Evolutionary conservation across 2,113 vertebrate species (phyloP), one percentile per base, ranked within the genome.

Genomic region (Pimephales promelas): DNA sequence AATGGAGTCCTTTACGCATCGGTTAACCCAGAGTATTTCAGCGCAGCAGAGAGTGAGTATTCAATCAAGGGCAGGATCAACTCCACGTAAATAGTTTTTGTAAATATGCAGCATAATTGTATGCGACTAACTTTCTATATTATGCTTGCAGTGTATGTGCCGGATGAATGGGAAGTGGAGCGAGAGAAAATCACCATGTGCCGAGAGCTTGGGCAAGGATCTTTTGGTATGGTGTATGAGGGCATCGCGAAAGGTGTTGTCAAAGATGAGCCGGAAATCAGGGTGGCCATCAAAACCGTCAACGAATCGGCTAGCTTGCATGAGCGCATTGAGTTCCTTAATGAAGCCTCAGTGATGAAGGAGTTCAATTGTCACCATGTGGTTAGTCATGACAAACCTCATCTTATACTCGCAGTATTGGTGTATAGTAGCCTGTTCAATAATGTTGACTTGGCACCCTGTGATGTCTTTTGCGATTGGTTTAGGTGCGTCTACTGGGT

Each of bases 331-430:
- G 98, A 99, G 90, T 99, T 99, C 88, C 94, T 99, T 76, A 99
- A 99, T 0, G 98, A 99, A 89, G 98, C 98, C 3, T 99, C 98
- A 0, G 98, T 99, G 90, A 99, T 99, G 98, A 99, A 99, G 92
- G 97, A 99, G 92, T 99, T 99, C 92, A 99, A 98, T 87, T 99
- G 98, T 90, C 98, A 99, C 92, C 98, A 99, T 0, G 98, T 99
- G 95, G 98, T 99, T 88, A 93, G 95, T 70, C 20, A 22, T 43
- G 34, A 64, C 28, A 66, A 28, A 64, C 20, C 18, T 22, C 16
- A 10, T 66, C 28, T 34, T 0, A 54, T 9, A 22, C 20, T 34
- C 28, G 0, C 34, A 40, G 9, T 34, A 22, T 81, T 36, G 43
- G 34, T 8, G 10, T 24, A 43, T 1, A 26, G n/a, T 26, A 13